Percentiles rank a stretch among this genome's conserved stretches.
phyloP scores from a whole-genome alignment of 2,113 vertebrate genomes.

The Paramormyrops kingsleyae region DNA sequence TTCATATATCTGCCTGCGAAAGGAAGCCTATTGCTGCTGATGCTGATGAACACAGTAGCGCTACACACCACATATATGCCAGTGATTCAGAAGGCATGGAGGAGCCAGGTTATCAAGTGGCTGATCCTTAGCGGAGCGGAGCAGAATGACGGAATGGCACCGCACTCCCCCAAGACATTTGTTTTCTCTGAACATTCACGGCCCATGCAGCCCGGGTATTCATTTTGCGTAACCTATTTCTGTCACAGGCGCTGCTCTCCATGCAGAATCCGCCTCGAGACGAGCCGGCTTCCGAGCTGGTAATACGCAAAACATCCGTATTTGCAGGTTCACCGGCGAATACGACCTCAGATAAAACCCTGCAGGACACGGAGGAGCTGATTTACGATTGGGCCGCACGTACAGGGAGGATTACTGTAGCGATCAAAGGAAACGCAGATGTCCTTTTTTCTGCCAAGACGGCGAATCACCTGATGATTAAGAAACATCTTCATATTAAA shows the following conservation, averaged over 20 bases:
- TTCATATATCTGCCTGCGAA: not conserved
- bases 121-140: not conserved
- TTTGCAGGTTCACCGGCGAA: not conserved
- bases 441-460: not conserved
- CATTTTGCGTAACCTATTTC: constrained; percentile 21
- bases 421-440: not conserved
- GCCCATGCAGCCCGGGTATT: not conserved
- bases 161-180: not conserved
- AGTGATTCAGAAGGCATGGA: not conserved
- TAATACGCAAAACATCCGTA: not conserved
- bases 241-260: not conserved
- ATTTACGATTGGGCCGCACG: not conserved
- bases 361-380: not conserved
- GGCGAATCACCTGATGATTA: not conserved
- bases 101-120: not conserved
- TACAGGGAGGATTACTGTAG: not conserved
- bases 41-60: not conserved
- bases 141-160: not conserved
- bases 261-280: not conserved
- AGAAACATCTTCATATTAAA: not conserved
- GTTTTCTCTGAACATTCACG: not conserved
- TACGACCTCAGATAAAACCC: not conserved
- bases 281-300: not conserved
- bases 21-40: not conserved
- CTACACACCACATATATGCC: not conserved